Evolutionary conservation across 2,888 invertebrate species (phyloP).

Genomic region (Psococerastis gibbosa): DNA sequence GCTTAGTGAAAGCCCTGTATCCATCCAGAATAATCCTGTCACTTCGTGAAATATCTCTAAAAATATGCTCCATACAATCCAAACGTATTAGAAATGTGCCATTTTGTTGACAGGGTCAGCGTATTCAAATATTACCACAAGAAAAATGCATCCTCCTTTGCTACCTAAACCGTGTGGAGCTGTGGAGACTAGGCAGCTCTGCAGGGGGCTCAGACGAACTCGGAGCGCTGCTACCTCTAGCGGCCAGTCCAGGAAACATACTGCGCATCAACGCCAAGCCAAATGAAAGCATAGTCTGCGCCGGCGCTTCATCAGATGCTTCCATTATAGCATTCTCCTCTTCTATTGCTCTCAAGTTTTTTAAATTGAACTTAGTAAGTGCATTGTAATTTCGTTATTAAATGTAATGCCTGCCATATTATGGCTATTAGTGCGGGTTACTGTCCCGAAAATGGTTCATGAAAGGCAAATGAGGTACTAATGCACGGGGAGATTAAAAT

Average conservation of each 20-base stretch:
- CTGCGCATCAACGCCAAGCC: conserved; percentile 44
- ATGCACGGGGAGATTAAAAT: too few species aligned
- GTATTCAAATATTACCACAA: conserved; percentile 1
- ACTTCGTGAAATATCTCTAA: conserved; percentile 24
- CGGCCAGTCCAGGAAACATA: conserved; percentile 41
- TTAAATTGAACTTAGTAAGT: conserved; percentile 37
- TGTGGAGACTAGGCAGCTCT: conserved; percentile 39
- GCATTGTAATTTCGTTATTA: too few species aligned
- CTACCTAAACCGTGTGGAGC: conserved; percentile 39
- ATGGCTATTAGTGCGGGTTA: too few species aligned
- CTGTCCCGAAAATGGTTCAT: too few species aligned
- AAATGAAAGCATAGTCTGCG: conserved; percentile 46
- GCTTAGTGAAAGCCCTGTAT: neutral
- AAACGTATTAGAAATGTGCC: too few species aligned
- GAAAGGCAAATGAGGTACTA: too few species aligned
- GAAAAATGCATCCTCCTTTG: conserved; percentile 19
- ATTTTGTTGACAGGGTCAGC: conserved; percentile 10
- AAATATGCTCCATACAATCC: conserved; percentile 22
- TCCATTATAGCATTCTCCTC: conserved; percentile 60
- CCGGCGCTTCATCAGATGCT: conserved; percentile 49
- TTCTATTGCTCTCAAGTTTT: conserved; percentile 40
- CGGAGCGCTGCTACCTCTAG: neutral
- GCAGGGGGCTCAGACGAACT: conserved; percentile 18
- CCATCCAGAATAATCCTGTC: conserved; percentile 23
- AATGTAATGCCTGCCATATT: too few species aligned